Base-by-base conservation (phyloP, 2,797 vertebrate genomes). In the Gallinago nigripennis region DNA sequence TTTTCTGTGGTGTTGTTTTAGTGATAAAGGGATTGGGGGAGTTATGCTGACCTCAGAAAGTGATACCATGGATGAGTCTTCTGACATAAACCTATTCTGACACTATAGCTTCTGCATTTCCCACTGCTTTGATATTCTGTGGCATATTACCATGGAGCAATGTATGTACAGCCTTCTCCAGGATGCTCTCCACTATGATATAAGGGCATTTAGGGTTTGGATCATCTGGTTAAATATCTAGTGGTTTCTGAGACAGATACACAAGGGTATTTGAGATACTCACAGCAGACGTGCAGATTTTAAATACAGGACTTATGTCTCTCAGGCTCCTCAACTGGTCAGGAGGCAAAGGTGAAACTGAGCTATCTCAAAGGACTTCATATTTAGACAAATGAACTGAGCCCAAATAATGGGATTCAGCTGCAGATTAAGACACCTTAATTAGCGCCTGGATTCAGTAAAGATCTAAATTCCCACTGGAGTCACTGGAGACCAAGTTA, bases 231-330 rank as follows among this genome's bases (percentile, higher is more conserved):
- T 77, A 60, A 83, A 64, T 11, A 41, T 12, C 4, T 33, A 33
- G 6, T 18, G 2, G 2, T 24, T 71, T 90, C 35, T 73, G 68
- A 43, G 41, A 39, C 12, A 84, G 7, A 39, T 23, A 20, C 4
- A 9, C 6, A 25, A 11, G 2, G 3, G 3, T 63, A 8, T 35
- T 68, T 33, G 18, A 83, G 53, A 51, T n/a, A 48, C 2, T 5
- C n/a, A 11, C n/a, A 41, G 27, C 1, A 66, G 43, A 31, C 10
- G 24, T 80, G 30, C 7, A 57, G 21, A 10, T 71, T 33, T 53
- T 51, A 51, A 9, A 13, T 8, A 18, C 1, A 78, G 33, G 8
- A 41, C 6, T 9, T 48, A 8, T 2, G 2, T 12, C 6, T 23
- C 31, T 51, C 9, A 2, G 4, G 7, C 3, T 88, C 2, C 6